These are phyloP conservation scores for Laothoe populi DNA, from an alignment of 2,888 invertebrate species.

Conservation along the genomic window DNA sequence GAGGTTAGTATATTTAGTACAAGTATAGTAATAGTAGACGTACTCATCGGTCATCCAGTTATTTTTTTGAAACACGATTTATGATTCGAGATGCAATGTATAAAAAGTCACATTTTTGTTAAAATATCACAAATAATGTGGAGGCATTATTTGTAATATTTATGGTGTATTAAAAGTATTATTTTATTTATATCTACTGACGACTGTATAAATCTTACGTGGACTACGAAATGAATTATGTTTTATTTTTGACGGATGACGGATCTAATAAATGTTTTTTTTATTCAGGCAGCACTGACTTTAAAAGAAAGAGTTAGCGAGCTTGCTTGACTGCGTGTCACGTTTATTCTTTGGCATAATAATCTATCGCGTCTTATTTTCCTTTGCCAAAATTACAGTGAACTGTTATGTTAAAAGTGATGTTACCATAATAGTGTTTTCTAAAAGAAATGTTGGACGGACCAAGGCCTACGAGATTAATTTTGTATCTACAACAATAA, in stretches of 20 bases:
- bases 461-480: constrained; percentile 40
- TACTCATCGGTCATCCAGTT: too few relatives aligned
- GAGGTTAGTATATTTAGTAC: too few relatives aligned
- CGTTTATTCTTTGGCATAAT: constrained; percentile 76
- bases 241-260: constrained; percentile 8
- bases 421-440: constrained; percentile 53
- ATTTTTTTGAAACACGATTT: too few relatives aligned
- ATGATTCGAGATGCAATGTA: too few relatives aligned
- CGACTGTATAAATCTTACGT: too few relatives aligned
- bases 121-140: too few relatives aligned
- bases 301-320: constrained; percentile 45
- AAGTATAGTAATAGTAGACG: too few relatives aligned
- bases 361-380: constrained; percentile 72
- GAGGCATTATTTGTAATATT: too few relatives aligned
- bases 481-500: constrained; percentile 42
- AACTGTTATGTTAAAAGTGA: constrained; percentile 50
- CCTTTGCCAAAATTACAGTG: constrained; percentile 54
- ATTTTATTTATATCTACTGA: too few relatives aligned
- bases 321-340: constrained; percentile 84
- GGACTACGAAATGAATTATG: not conserved
- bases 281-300: constrained; percentile 31
- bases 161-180: too few relatives aligned
- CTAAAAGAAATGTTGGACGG: constrained; percentile 47
- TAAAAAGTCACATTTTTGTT: too few relatives aligned
- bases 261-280: constrained; percentile 33